Conservation (phyloP, 2,797 vertebrate species). For the Craterocephalus amniculus region DNA sequence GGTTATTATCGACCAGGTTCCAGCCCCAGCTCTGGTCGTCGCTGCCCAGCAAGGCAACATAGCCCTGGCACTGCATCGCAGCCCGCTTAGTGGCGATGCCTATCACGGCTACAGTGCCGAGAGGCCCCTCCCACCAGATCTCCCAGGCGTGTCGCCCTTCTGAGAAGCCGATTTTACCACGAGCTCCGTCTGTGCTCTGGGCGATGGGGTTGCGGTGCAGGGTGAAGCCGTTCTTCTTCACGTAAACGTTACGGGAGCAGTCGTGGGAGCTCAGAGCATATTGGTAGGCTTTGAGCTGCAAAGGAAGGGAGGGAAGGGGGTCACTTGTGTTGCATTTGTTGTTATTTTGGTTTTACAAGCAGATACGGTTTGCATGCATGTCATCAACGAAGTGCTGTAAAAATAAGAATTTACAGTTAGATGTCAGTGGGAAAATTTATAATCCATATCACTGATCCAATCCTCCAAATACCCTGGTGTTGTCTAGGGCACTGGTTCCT, state of each 20-base stretch:
- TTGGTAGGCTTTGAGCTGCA: constrained; percentile 92
- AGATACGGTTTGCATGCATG: not conserved
- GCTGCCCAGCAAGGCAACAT: constrained; percentile 95
- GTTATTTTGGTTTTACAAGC: not conserved
- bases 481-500: no score
- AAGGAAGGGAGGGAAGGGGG: not conserved
- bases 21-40: constrained; percentile 99
- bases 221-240: constrained; percentile 99
- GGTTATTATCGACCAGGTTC: constrained; percentile 99
- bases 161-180: constrained; percentile 96
- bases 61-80: constrained; percentile 98
- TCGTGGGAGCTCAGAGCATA: constrained; percentile 97
- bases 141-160: constrained; percentile 99
- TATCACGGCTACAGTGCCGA: constrained; percentile 97
- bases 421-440: no score
- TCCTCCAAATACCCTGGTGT: no score
- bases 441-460: no score
- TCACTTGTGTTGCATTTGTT: not conserved
- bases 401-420: no score
- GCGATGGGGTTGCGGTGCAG: constrained; percentile 98
- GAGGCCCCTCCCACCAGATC: constrained; percentile 99
- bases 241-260: constrained; percentile 98
- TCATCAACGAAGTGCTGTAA: not conserved
- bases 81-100: constrained; percentile 97
- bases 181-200: constrained; percentile 97